Evolutionary conservation across 2,888 invertebrate species (phyloP).

Genomic region (Phrixothrix hirtus): DNA sequence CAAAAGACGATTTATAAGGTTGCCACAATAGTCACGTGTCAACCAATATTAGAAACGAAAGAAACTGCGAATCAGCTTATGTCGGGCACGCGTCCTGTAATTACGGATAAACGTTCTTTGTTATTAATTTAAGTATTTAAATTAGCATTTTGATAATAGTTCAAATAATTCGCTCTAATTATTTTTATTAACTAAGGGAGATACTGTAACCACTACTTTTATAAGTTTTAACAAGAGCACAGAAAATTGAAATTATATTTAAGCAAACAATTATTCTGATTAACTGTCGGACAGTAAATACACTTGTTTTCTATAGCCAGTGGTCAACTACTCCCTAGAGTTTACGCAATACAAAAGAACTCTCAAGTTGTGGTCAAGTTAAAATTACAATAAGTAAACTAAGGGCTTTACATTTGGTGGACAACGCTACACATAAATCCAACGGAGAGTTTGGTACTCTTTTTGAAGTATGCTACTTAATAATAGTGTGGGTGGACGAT

Average conservation of each 20-base stretch:
- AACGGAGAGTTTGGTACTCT: not conserved
- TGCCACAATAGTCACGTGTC: slow-evolving; percentile 39
- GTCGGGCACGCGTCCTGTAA: slow-evolving; percentile 37
- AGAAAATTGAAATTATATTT: not conserved
- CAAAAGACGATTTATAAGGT: slow-evolving; percentile 37
- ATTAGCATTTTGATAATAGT: slow-evolving; percentile 17
- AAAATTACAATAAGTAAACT: not conserved
- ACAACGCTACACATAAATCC: not conserved
- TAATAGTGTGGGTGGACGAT: slow-evolving; percentile 42
- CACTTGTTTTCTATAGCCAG: slow-evolving; percentile 4
- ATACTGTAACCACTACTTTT: slow-evolving; percentile 1
- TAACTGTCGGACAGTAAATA: slow-evolving; percentile 6
- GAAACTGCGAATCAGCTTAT: slow-evolving; percentile 35
- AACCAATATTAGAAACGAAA: slow-evolving; percentile 38
- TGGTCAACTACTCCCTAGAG: slow-evolving; percentile 19
- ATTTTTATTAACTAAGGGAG: too few relatives aligned
- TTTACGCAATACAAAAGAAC: not conserved
- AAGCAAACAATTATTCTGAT: slow-evolving; percentile 9
- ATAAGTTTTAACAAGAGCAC: slow-evolving; percentile 2
- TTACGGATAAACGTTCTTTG: slow-evolving; percentile 31
- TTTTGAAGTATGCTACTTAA: slow-evolving; percentile 8
- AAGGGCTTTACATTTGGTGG: not conserved
- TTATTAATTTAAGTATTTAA: slow-evolving; percentile 17
- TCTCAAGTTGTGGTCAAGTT: not conserved
- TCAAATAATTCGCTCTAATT: slow-evolving; percentile 11